phyloP scores from a whole-genome alignment of 2,113 vertebrate species.

The Bagarius yarrelli region DNA sequence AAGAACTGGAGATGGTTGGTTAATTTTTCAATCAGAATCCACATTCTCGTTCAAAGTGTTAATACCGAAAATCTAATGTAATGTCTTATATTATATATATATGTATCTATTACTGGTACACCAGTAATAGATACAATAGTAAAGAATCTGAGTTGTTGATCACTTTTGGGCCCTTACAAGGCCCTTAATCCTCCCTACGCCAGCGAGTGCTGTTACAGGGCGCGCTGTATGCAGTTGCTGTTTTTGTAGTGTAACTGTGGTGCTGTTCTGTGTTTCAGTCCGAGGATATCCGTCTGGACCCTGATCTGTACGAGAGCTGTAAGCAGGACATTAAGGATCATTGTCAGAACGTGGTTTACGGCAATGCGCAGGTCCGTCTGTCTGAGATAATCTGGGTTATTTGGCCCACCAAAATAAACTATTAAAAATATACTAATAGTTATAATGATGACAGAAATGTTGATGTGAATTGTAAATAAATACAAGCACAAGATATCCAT shows the following conservation, averaged over 20 bases:
- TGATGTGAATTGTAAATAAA: neutral
- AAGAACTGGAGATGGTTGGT: conserved; percentile 94
- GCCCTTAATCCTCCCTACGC: too few relatives aligned
- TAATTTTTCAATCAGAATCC: neutral
- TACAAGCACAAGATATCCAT: neutral
- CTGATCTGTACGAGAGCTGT: conserved; percentile 89
- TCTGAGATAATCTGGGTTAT: neutral
- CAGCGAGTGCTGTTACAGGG: too few relatives aligned
- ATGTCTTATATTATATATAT: neutral
- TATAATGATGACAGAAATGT: neutral
- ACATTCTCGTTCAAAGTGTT: too few relatives aligned
- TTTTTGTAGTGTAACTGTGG: neutral
- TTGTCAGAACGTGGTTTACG: conserved; percentile 86
- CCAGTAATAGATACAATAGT: too few relatives aligned
- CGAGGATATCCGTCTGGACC: conserved; percentile 93
- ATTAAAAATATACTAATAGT: neutral
- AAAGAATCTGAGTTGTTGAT: too few relatives aligned
- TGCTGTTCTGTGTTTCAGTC: conserved; percentile 70
- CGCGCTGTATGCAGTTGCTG: too few relatives aligned
- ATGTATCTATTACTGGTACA: too few relatives aligned
- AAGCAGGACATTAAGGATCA: conserved; percentile 84
- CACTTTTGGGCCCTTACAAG: neutral
- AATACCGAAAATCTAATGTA: neutral
- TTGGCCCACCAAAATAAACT: neutral
- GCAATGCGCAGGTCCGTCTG: conserved; percentile 86